These are phyloP conservation scores for Oxygymnocypris stewartii DNA, from an alignment of 2,113 vertebrate species.

Conservation along the genomic window DNA sequence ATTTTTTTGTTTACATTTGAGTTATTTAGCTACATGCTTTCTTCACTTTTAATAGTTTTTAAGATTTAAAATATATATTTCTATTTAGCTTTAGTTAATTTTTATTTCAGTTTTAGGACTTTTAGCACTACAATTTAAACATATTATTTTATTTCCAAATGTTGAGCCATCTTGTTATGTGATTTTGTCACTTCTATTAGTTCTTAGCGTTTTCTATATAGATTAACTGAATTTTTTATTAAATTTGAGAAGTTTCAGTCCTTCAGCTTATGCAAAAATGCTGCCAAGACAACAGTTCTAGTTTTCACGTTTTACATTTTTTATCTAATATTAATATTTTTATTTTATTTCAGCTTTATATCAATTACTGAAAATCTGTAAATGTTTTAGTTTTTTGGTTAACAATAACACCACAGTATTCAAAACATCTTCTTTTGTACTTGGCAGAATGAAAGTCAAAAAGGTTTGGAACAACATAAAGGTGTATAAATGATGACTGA, in stretches of 20 bases:
- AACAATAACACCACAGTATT: not conserved
- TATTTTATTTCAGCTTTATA: not conserved
- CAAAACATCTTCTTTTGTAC: not conserved
- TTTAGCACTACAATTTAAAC: not conserved
- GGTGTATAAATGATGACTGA: not conserved
- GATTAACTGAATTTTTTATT: not conserved
- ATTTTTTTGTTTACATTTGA: not conserved
- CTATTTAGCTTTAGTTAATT: not conserved
- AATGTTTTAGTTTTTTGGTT: not conserved
- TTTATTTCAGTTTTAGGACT: not conserved
- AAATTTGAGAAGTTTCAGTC: not conserved
- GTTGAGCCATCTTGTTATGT: too few relatives aligned
- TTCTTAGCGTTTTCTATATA: not conserved
- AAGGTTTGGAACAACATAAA: not conserved
- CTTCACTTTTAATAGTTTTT: not conserved
- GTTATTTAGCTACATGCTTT: not conserved
- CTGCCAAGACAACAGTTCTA: not conserved
- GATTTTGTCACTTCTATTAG: too few relatives aligned
- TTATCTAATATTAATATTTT: not conserved
- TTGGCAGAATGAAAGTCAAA: not conserved
- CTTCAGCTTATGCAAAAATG: not conserved
- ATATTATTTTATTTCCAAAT: too few relatives aligned
- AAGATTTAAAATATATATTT: not conserved
- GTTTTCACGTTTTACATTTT: not conserved
- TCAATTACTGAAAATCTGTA: not conserved